These are phyloP conservation scores for Lates calcarifer DNA, from an alignment of 2,113 vertebrate species.

Conservation along the genomic window DNA sequence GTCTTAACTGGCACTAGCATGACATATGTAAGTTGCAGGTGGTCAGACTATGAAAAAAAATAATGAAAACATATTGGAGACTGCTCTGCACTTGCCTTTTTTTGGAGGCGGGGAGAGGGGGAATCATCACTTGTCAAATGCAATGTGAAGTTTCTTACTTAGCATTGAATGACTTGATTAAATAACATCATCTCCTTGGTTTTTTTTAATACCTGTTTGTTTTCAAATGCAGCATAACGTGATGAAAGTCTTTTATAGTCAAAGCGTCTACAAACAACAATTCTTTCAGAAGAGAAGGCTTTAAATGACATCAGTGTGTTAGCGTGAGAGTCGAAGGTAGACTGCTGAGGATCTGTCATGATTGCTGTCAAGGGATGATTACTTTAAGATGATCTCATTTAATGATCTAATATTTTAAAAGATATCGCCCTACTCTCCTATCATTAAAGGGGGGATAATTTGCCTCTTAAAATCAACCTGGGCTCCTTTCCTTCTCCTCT, in stretches of 20 bases:
- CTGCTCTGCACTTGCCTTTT: constrained; percentile 60
- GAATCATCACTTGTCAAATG: constrained; percentile 51
- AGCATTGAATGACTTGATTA: constrained; percentile 10
- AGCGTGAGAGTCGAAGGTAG: constrained; percentile 75
- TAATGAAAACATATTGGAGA: constrained; percentile 56
- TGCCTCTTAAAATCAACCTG: constrained; percentile 55
- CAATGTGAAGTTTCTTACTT: constrained; percentile 15
- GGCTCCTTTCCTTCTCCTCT: constrained; percentile 33
- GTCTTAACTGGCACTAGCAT: constrained; percentile 77
- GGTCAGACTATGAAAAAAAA: constrained; percentile 66
- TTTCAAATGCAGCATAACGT: constrained; percentile 22
- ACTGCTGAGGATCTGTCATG: constrained; percentile 72
- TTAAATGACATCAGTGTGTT: constrained; percentile 70
- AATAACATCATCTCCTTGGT: constrained; percentile 18
- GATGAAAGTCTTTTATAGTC: constrained; percentile 47
- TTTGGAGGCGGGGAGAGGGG: constrained; percentile 11
- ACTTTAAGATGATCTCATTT: constrained; percentile 78
- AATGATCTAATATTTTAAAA: constrained; percentile 75
- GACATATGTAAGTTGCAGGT: constrained; percentile 79
- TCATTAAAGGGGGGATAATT: constrained; percentile 55
- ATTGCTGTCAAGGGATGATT: constrained; percentile 73
- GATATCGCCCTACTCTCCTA: constrained; percentile 44
- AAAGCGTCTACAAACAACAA: constrained; percentile 41
- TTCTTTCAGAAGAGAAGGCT: constrained; percentile 28
- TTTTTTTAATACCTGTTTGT: constrained; percentile 35